Conservation (phyloP, 2,797 vertebrate genomes). For the Argya squamiceps region DNA sequence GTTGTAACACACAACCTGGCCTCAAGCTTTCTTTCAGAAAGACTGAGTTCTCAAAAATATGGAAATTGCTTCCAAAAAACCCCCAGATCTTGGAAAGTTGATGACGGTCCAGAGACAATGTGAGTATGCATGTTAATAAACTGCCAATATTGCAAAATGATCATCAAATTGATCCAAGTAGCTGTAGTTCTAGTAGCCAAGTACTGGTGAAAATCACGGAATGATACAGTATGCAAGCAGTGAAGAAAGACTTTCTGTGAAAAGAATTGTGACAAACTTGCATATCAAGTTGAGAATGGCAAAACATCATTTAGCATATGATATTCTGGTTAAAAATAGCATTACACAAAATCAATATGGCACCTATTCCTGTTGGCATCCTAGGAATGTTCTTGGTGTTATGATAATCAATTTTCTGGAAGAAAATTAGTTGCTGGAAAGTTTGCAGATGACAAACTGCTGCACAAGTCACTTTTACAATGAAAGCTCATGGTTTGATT, state of each 20-base stretch:
- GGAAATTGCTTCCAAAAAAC: neutral
- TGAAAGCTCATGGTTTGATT: neutral
- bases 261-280: neutral
- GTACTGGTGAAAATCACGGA: neutral
- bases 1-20: neutral
- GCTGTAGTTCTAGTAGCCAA: neutral
- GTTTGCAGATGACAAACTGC: neutral
- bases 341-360: conserved; percentile 3
- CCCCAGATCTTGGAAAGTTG: neutral
- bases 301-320: neutral
- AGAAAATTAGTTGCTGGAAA: neutral
- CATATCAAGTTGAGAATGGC: neutral
- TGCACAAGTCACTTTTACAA: neutral
- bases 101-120: neutral
- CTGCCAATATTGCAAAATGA: neutral
- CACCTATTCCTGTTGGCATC: neutral
- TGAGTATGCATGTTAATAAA: neutral
- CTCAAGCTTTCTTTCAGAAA: neutral
- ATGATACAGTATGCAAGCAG: neutral
- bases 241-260: neutral
- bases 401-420: neutral
- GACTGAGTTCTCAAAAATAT: neutral
- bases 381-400: neutral
- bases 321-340: conserved; percentile 9
- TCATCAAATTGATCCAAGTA: neutral